Evolutionary conservation across 2,113 vertebrate species (phyloP), one percentile per base, ranked within the genome.

Genomic region (Condylura cristata): DNA sequence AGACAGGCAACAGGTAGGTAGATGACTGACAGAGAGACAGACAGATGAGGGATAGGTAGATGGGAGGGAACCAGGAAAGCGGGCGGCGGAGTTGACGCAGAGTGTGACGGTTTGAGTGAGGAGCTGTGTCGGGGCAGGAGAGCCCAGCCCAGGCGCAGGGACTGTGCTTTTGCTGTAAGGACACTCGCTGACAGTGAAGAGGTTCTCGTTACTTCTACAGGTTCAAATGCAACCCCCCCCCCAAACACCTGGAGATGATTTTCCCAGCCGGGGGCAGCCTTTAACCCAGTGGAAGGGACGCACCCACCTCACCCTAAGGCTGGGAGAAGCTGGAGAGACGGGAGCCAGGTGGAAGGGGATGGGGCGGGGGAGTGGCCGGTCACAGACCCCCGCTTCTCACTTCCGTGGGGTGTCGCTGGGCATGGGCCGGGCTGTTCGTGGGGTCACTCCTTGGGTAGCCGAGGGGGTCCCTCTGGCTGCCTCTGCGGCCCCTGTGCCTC

Each of bases 341-440:
- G n/a, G 17, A 39, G 26, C n/a, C 46, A 58, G 61, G 48, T n/a
- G 51, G 6, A 9, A 17, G 37, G 13, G 20, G 17, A 34, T 8
- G 76, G 76, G 20, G 17, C 9, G 70, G 20, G 44, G 68, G 37
- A 13, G 10, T 48, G 26, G 37, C 3, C 14, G 32, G 65, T n/a
- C 37, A n/a, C n/a, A n/a, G 8, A 5, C 51, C 20, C 4, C 34
- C 12, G 4, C 13, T 26, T 65, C 56, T 8, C 37, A 13, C 44
- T 22, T 68, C 44, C 13, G 1, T 3, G 6, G 17, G 14, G 3
- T 1, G 32, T 18, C 17, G 2, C 22, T 5, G 18, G 7, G 4
- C 20, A 3, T 12, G n/a, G 20, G 17, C n/a, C n/a, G n/a, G n/a
- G n/a, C n/a, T n/a, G n/a, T n/a, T n/a, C n/a, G n/a, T n/a, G 34